Percentiles rank a stretch among this genome's conserved stretches.
Conservation (phyloP, 2,888 invertebrate genomes). For the Aphrophora alni region DNA sequence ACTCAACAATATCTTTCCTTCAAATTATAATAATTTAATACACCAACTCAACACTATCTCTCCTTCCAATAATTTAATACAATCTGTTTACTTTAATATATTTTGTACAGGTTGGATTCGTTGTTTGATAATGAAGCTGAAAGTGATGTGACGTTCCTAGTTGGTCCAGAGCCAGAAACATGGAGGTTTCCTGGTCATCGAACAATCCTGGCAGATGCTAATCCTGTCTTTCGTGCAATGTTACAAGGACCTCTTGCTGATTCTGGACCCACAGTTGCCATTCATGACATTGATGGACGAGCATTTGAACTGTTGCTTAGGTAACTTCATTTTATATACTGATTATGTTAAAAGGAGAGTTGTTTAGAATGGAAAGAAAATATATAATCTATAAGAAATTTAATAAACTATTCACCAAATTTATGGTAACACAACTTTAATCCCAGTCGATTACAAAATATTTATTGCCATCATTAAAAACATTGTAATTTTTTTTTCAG, state of each 20-base stretch:
- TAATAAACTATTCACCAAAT: no score
- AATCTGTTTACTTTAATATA: not conserved
- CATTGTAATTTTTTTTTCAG: no score
- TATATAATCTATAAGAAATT: no score
- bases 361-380: no score
- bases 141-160: slow-evolving; percentile 69
- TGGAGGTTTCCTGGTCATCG: slow-evolving; percentile 74
- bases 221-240: slow-evolving; percentile 69
- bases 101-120: slow-evolving; percentile 45
- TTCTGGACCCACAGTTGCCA: slow-evolving; percentile 57
- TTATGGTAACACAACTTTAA: no score
- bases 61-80: no score
- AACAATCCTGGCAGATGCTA: slow-evolving; percentile 66
- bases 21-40: not conserved
- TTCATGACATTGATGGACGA: slow-evolving; percentile 68
- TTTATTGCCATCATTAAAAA: no score
- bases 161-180: slow-evolving; percentile 67
- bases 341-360: no score
- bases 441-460: no score
- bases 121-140: slow-evolving; percentile 64
- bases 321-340: no score
- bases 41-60: not conserved
- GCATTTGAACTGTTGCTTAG: slow-evolving; percentile 71
- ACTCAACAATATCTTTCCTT: no score
- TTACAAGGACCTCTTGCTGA: slow-evolving; percentile 58